Conservation (phyloP, 2,888 invertebrate genomes). For the Drosophila lutescens region DNA sequence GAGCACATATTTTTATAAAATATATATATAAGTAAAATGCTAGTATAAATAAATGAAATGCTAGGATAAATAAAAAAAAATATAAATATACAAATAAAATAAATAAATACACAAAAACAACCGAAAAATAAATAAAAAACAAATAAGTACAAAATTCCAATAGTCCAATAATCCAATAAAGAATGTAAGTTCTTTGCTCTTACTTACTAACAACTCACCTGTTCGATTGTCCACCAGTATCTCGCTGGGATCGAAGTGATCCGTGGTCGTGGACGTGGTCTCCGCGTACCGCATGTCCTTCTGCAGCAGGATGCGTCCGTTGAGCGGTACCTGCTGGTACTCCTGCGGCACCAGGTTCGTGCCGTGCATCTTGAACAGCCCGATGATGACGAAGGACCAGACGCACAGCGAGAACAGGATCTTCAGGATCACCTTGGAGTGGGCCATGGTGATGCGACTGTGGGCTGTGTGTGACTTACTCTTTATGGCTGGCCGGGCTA, state of each 20-base stretch:
- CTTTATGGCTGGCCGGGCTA: not conserved
- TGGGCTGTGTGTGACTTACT: not conserved
- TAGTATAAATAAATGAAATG: no score
- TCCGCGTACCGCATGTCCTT: slow-evolving; percentile 83
- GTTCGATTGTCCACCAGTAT: slow-evolving; percentile 84
- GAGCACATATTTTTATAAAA: no score
- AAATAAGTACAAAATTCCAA: no score
- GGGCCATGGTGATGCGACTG: slow-evolving; percentile 70
- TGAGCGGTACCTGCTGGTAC: slow-evolving; percentile 81
- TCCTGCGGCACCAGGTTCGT: slow-evolving; percentile 83
- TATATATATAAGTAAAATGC: no score
- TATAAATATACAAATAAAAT: no score
- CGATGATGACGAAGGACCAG: slow-evolving; percentile 84
- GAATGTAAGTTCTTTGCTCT: no score
- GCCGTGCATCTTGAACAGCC: slow-evolving; percentile 84
- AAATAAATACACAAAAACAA: no score
- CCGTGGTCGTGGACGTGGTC: slow-evolving; percentile 84
- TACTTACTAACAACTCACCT: slow-evolving; percentile 65
- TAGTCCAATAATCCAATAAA: no score
- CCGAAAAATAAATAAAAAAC: no score
- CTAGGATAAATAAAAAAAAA: no score
- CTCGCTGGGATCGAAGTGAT: slow-evolving; percentile 84
- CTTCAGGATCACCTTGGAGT: slow-evolving; percentile 83
- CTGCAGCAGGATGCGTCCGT: slow-evolving; percentile 83
- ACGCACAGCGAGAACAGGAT: slow-evolving; percentile 84